Conservation (phyloP, 2,888 invertebrate species). For the Strigamia crassipes region DNA sequence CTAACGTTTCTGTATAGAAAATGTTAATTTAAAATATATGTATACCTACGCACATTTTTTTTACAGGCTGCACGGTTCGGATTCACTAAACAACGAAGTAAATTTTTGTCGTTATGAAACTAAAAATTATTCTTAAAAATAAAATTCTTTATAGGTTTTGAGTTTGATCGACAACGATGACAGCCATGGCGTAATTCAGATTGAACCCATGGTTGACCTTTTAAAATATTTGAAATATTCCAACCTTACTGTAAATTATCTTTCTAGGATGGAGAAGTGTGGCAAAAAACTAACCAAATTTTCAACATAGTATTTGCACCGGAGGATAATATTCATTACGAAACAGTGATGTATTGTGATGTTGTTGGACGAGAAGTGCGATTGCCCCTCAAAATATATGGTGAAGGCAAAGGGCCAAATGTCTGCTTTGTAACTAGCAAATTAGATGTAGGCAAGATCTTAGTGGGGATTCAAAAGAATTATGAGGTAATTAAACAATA, state of each 20-base stretch:
- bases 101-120: background rate
- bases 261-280: slow-evolving; percentile 36
- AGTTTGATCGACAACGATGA: background rate
- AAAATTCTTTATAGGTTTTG: background rate
- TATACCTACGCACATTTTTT: background rate
- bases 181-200: background rate
- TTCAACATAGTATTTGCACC: background rate
- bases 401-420: slow-evolving; percentile 13
- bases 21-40: background rate
- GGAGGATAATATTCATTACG: background rate
- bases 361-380: background rate
- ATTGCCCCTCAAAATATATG: slow-evolving; percentile 27
- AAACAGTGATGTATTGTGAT: background rate
- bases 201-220: background rate
- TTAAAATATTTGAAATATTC: background rate
- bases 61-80: background rate
- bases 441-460: slow-evolving; percentile 7
- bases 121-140: background rate
- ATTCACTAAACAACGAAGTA: background rate
- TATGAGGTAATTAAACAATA: slow-evolving; percentile 25
- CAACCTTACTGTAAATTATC: background rate
- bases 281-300: background rate
- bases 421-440: background rate
- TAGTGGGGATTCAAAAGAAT: background rate
- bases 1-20: background rate